phyloP scores from a whole-genome alignment of 1,140 invertebrate species.

The Leptinotarsa defecta region DNA sequence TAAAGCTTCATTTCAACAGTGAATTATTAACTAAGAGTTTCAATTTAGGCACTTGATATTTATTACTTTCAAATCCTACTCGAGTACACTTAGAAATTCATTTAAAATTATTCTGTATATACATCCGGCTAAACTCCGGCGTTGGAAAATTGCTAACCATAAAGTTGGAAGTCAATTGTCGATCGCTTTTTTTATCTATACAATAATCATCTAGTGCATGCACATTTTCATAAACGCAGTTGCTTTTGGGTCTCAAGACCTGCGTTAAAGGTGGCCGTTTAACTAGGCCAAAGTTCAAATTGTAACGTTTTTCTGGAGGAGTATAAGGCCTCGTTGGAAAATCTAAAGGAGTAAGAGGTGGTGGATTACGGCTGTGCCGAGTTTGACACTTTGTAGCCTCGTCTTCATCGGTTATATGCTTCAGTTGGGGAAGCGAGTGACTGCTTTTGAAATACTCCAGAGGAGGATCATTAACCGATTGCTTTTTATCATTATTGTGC shows the following conservation, averaged over 20 bases:
- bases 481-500: conserved; percentile 35
- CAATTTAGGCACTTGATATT: neutral
- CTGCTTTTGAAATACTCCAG: conserved; percentile 45
- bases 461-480: conserved; percentile 7
- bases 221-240: conserved; percentile 53
- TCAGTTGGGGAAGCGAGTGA: conserved; percentile 48
- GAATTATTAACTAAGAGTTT: neutral
- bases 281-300: conserved; percentile 46
- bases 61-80: neutral
- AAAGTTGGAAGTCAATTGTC: conserved; percentile 43
- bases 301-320: conserved; percentile 53
- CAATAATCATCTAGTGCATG: conserved; percentile 47
- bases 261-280: conserved; percentile 22
- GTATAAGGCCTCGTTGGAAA: conserved; percentile 47
- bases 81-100: conserved; percentile 20
- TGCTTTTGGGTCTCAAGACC: conserved; percentile 42
- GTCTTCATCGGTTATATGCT: conserved; percentile 23
- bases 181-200: conserved; percentile 33
- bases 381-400: conserved; percentile 1
- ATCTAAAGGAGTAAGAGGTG: conserved; percentile 26
- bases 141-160: conserved; percentile 50
- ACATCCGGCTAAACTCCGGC: conserved; percentile 52
- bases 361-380: neutral
- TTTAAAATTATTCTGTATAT: conserved; percentile 51
- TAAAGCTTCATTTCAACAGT: too few relatives aligned